Conservation (phyloP, 2,113 vertebrate genomes). For the Nothoprocta pentlandii region DNA sequence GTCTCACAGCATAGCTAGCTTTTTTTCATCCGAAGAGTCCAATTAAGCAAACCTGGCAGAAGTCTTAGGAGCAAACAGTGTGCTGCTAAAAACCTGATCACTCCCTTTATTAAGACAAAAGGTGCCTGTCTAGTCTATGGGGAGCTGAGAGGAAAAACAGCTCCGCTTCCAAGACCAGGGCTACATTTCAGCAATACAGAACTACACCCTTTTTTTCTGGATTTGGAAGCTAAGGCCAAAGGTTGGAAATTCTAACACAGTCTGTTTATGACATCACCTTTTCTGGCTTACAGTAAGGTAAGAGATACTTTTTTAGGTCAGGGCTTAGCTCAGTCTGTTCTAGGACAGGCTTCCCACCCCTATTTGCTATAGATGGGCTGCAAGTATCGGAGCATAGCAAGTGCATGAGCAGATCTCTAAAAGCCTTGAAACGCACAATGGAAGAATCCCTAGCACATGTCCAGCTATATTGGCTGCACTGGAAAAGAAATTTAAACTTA, state of each 20-base stretch:
- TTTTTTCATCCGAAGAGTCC: not conserved
- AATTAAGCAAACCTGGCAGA: constrained; percentile 22
- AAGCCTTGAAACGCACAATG: not conserved
- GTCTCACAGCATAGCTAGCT: not conserved
- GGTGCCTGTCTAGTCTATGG: not conserved
- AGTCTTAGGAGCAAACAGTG: constrained; percentile 2
- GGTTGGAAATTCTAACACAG: not conserved
- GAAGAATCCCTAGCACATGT: not conserved
- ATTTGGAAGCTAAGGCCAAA: not conserved
- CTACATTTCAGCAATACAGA: not conserved
- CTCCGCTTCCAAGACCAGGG: too few species aligned
- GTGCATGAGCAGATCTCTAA: not conserved
- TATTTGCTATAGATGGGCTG: not conserved
- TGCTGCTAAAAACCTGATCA: not conserved
- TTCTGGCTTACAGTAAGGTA: constrained; percentile 12
- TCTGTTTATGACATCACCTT: not conserved
- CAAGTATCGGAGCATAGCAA: not conserved
- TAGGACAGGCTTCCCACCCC: not conserved
- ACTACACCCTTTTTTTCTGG: not conserved
- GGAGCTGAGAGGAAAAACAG: not conserved
- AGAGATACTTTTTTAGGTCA: constrained; percentile 21
- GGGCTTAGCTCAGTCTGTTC: not conserved
- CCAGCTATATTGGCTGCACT: not conserved
- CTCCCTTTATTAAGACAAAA: not conserved
- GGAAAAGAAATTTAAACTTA: not conserved